Evolutionary conservation across 2,113 vertebrate genomes (phyloP).

Genomic region (Eptesicus fuscus): DNA sequence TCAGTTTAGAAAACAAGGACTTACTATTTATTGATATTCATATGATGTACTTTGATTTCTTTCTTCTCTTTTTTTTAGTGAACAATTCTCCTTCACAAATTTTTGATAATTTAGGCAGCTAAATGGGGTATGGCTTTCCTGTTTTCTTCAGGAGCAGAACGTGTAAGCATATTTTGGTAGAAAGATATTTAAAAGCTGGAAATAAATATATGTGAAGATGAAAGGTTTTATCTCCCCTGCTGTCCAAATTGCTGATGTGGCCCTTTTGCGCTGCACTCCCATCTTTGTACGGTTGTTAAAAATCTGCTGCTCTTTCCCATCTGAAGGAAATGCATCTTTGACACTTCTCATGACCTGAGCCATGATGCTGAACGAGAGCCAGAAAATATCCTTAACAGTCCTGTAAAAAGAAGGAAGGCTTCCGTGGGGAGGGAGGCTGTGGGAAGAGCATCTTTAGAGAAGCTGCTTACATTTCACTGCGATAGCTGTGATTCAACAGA

Average conservation of each 20-base stretch:
- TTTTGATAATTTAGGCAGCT: slow-evolving; percentile 72
- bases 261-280: slow-evolving; percentile 69
- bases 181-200: slow-evolving; percentile 66
- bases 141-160: slow-evolving; percentile 59
- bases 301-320: slow-evolving; percentile 87
- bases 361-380: slow-evolving; percentile 83
- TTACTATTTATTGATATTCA: background rate
- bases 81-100: slow-evolving; percentile 48
- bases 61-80: slow-evolving; percentile 53
- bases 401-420: slow-evolving; percentile 78
- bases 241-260: slow-evolving; percentile 78
- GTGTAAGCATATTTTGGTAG: slow-evolving; percentile 67
- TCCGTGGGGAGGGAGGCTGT: slow-evolving; percentile 54
- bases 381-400: slow-evolving; percentile 82
- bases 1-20: background rate
- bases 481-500: slow-evolving; percentile 4
- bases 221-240: slow-evolving; percentile 76
- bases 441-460: slow-evolving; percentile 55
- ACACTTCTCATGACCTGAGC: slow-evolving; percentile 94
- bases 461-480: slow-evolving; percentile 12
- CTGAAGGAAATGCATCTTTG: slow-evolving; percentile 88
- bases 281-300: slow-evolving; percentile 78
- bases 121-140: slow-evolving; percentile 66
- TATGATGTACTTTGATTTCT: background rate
- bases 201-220: slow-evolving; percentile 73